These are phyloP conservation scores for Taenioides sp. DNA, from an alignment of 2,797 vertebrate species.

Conservation along the genomic window DNA sequence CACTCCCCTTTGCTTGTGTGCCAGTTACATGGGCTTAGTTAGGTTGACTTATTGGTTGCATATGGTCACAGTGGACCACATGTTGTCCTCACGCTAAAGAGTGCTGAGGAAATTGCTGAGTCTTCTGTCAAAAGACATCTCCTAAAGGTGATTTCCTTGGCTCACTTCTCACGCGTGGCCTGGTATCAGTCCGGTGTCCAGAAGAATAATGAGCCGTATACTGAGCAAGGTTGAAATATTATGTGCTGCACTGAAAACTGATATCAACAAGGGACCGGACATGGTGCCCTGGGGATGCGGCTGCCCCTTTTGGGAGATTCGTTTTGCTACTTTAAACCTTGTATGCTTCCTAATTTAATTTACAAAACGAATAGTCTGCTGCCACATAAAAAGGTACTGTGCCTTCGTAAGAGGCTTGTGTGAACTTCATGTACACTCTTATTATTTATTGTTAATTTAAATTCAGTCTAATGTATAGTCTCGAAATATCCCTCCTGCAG, in stretches of 20 bases:
- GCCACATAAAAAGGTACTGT: slow-evolving; percentile 22
- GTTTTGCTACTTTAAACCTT: slow-evolving; percentile 49
- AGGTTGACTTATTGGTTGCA: slow-evolving; percentile 83
- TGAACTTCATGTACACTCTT: neutral
- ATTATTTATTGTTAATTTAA: too few relatives aligned
- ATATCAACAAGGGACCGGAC: slow-evolving; percentile 61
- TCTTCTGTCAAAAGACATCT: slow-evolving; percentile 73
- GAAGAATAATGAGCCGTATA: slow-evolving; percentile 67
- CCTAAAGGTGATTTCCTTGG: slow-evolving; percentile 76
- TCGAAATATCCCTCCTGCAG: too few relatives aligned
- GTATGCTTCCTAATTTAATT: slow-evolving; percentile 61
- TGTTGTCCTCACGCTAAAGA: slow-evolving; percentile 80
- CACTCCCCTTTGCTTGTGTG: slow-evolving; percentile 33
- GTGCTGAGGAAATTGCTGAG: slow-evolving; percentile 84
- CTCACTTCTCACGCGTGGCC: slow-evolving; percentile 77
- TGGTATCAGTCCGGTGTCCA: slow-evolving; percentile 75
- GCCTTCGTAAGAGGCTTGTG: neutral
- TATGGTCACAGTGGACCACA: slow-evolving; percentile 72
- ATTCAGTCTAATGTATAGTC: too few relatives aligned
- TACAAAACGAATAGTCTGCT: slow-evolving; percentile 55
- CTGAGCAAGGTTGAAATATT: slow-evolving; percentile 47
- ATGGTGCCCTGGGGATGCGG: slow-evolving; percentile 56
- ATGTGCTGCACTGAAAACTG: slow-evolving; percentile 59
- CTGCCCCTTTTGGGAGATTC: slow-evolving; percentile 63
- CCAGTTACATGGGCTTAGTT: slow-evolving; percentile 80